Percentiles rank a stretch among this genome's conserved stretches.
Conservation (phyloP, 2,797 vertebrate genomes). For the Myotis planiceps region DNA sequence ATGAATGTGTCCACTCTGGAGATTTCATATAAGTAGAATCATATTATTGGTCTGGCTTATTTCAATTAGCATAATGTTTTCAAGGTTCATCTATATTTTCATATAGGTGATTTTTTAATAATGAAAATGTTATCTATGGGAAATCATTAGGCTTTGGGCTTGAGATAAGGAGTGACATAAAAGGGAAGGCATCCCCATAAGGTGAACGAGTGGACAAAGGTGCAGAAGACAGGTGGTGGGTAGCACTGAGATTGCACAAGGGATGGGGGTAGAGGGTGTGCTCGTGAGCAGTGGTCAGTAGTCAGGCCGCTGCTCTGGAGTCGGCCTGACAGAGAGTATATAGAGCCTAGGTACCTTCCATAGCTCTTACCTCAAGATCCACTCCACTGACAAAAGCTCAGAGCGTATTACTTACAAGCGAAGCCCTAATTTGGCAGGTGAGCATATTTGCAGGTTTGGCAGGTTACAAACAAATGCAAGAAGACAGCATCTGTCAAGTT, state of each 20-base stretch:
- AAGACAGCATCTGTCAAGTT: constrained; percentile 87
- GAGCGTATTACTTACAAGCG: constrained; percentile 78
- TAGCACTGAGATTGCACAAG: accelerated
- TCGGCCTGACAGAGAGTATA: neutral
- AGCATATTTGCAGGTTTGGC: constrained; percentile 84
- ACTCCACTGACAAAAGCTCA: neutral
- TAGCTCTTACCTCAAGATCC: neutral
- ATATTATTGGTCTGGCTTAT: neutral
- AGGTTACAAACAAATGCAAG: constrained; percentile 87
- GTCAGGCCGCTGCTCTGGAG: neutral
- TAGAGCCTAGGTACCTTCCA: neutral
- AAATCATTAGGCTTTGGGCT: neutral
- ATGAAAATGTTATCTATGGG: neutral
- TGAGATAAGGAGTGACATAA: neutral
- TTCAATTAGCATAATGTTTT: neutral
- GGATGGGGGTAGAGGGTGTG: accelerated
- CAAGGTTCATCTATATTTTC: neutral
- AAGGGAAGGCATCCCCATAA: neutral
- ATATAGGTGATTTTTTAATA: neutral
- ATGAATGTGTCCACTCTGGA: neutral
- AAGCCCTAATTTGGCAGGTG: constrained; percentile 78
- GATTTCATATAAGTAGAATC: neutral
- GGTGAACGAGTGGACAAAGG: neutral
- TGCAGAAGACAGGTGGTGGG: accelerated
- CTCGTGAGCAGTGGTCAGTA: neutral